Evolutionary conservation across 1,140 invertebrate genomes (phyloP).

Genomic region (Palaemon carinicauda): DNA sequence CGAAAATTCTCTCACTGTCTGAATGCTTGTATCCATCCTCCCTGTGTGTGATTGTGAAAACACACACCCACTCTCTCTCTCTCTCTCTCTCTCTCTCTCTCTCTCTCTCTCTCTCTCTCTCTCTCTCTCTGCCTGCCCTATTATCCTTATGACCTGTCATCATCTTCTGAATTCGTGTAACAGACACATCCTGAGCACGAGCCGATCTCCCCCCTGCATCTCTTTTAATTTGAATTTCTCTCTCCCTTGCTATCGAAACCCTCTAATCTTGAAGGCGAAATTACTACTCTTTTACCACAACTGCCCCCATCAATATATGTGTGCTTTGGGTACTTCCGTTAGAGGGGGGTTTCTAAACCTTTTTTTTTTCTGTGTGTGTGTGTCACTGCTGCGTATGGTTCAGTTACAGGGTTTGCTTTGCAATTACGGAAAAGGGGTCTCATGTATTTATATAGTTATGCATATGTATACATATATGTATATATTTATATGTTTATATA

Average conservation of each 20-base stretch:
- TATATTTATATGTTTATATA: neutral
- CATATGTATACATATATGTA: neutral
- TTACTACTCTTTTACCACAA: too few relatives aligned
- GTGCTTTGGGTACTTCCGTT: too few relatives aligned
- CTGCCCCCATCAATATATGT: too few relatives aligned
- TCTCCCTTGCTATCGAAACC: too few relatives aligned
- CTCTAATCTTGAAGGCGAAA: too few relatives aligned
- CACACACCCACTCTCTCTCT: neutral
- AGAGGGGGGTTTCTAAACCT: too few relatives aligned
- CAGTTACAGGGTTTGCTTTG: too few relatives aligned
- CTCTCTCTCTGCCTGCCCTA: neutral
- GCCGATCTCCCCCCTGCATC: neutral
- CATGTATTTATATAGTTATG: neutral
- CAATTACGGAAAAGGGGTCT: neutral
- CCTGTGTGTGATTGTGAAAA: neutral
- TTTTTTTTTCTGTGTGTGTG: neutral
- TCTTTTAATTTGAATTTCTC: too few relatives aligned
- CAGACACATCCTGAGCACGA: too few relatives aligned
- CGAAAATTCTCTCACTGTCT: too few relatives aligned
- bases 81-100: conserved; percentile 18
- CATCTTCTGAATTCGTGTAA: neutral
- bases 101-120: conserved; percentile 14
- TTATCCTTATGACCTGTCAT: neutral
- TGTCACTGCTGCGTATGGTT: too few relatives aligned
- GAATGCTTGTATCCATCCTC: too few relatives aligned